Conservation (phyloP, 2,797 vertebrate genomes). For the Coendou prehensilis region DNA sequence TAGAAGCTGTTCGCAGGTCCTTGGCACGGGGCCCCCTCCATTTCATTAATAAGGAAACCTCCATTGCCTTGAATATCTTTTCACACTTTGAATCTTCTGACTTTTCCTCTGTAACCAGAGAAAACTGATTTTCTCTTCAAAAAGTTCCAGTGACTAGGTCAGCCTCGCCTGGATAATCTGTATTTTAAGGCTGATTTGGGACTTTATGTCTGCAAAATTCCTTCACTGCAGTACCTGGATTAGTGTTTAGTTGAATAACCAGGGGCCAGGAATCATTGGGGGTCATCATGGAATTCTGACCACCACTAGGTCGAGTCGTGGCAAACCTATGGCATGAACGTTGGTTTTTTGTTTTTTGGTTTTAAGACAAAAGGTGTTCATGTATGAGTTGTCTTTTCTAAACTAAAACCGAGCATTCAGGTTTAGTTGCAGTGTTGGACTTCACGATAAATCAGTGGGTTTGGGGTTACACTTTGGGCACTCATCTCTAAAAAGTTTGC, state of each 20-base stretch:
- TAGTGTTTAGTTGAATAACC: constrained; percentile 6
- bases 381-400: background rate
- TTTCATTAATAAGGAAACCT: background rate
- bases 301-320: background rate
- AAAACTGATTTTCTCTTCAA: constrained; percentile 16
- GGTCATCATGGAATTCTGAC: background rate
- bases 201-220: background rate
- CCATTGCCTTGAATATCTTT: background rate
- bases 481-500: background rate
- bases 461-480: background rate
- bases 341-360: background rate
- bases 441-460: background rate
- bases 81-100: constrained; percentile 21
- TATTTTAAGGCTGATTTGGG: constrained; percentile 43
- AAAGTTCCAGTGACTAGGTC: background rate
- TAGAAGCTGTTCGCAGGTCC: background rate
- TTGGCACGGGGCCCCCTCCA: background rate
- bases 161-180: background rate
- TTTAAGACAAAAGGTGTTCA: background rate
- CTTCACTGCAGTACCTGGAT: background rate
- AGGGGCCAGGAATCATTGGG: background rate
- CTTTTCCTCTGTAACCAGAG: constrained; percentile 4
- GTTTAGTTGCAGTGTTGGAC: background rate
- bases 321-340: too few species aligned
- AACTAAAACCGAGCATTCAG: background rate